These are phyloP conservation scores for Agrochola litura DNA, from an alignment of 2,888 invertebrate species.

Conservation along the genomic window DNA sequence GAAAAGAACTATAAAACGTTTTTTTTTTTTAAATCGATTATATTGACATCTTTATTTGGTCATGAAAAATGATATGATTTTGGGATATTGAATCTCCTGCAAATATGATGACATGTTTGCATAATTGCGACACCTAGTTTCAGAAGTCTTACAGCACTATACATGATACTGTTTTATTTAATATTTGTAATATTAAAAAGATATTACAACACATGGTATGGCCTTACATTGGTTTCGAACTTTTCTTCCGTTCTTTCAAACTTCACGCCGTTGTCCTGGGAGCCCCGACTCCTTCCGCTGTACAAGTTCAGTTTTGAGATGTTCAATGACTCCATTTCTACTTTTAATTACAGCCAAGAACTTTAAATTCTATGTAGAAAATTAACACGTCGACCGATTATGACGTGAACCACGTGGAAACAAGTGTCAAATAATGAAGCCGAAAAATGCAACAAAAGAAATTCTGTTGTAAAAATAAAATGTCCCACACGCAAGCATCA, in stretches of 20 bases:
- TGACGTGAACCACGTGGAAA: conserved; percentile 89
- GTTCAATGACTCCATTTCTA: conserved; percentile 86
- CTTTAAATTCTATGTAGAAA: conserved; percentile 72
- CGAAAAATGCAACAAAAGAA: conserved; percentile 69
- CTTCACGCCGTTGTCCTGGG: conserved; percentile 76
- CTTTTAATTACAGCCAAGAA: conserved; percentile 69
- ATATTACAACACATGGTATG: conserved; percentile 49
- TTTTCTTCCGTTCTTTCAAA: conserved; percentile 77
- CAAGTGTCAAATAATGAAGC: conserved; percentile 82
- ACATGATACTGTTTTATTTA: conserved; percentile 12
- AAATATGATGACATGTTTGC: not conserved
- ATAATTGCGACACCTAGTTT: not conserved
- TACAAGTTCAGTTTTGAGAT: conserved; percentile 86
- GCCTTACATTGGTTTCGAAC: conserved; percentile 80
- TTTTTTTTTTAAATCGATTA: conserved; percentile 31
- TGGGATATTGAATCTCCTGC: not conserved
- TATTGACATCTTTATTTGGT: conserved; percentile 64
- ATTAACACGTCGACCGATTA: conserved; percentile 86
- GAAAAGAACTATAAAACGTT: not conserved
- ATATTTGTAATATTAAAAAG: not conserved
- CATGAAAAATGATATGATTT: conserved; percentile 70
- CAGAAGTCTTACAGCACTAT: not conserved
- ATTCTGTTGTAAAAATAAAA: conserved; percentile 63
- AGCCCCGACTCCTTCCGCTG: conserved; percentile 80
- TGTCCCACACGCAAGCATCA: conserved; percentile 67